These are phyloP conservation scores for Limnephilus auricula DNA, from an alignment of 2,888 invertebrate genomes.

Conservation along the genomic window DNA sequence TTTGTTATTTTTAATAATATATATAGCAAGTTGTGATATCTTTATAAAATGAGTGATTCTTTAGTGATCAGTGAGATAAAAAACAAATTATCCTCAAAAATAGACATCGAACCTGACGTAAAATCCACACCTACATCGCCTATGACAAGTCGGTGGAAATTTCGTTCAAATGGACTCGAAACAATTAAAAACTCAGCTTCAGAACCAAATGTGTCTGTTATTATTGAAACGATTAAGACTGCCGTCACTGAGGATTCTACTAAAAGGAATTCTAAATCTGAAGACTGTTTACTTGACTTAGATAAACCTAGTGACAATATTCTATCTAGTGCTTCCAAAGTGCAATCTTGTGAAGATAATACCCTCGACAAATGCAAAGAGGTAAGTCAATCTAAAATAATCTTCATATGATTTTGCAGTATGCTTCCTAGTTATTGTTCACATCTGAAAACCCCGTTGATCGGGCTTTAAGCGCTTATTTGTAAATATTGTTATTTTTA, in stretches of 20 bases:
- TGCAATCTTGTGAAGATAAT: constrained; percentile 48
- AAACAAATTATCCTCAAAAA: constrained; percentile 58
- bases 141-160: constrained; percentile 59
- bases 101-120: constrained; percentile 55
- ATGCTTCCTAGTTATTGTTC: background rate
- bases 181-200: constrained; percentile 65
- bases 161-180: constrained; percentile 59
- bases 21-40: constrained; percentile 39
- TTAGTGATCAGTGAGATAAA: constrained; percentile 55
- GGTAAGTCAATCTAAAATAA: constrained; percentile 31
- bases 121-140: constrained; percentile 65
- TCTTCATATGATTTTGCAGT: background rate
- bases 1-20: constrained; percentile 53
- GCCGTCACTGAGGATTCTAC: constrained; percentile 56
- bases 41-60: constrained; percentile 59
- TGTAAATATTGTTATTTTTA: background rate
- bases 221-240: constrained; percentile 62
- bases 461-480: background rate
- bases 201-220: constrained; percentile 64
- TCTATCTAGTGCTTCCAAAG: constrained; percentile 49
- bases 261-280: constrained; percentile 66
- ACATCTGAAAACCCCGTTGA: background rate
- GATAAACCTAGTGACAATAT: constrained; percentile 62
- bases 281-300: constrained; percentile 66
- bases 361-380: constrained; percentile 33